Percentiles rank a stretch among this genome's conserved stretches.
These are phyloP conservation scores for Gallinago nigripennis DNA, from an alignment of 2,797 vertebrate species.

Conservation along the genomic window DNA sequence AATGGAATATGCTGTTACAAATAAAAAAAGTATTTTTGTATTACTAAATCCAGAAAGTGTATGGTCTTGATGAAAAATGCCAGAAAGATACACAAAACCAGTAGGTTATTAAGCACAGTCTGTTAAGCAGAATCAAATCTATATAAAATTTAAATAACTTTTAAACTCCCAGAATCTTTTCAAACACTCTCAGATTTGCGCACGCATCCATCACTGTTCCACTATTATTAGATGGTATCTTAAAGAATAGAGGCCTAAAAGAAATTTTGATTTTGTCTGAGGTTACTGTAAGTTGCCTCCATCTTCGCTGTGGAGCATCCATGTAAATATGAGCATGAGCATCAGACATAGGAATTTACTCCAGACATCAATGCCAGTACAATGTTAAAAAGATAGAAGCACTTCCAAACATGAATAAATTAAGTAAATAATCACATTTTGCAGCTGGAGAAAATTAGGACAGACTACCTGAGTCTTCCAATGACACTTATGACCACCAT, in stretches of 20 bases:
- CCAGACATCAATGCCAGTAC: rapidly evolving
- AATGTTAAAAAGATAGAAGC: not conserved
- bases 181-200: not conserved
- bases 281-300: not conserved
- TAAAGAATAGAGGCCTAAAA: not conserved
- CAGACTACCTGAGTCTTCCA: not conserved
- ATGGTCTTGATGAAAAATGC: not conserved
- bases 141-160: not conserved
- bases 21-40: not conserved
- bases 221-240: not conserved
- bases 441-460: not conserved
- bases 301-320: not conserved
- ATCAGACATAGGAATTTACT: not conserved
- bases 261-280: not conserved
- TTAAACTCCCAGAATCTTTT: not conserved
- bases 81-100: not conserved
- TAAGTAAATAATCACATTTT: not conserved
- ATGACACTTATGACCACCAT: not conserved
- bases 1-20: not conserved
- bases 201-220: not conserved
- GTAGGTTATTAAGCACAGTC: not conserved
- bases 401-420: not conserved
- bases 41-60: not conserved
- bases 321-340: rapidly evolving
- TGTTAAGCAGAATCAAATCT: not conserved